Evolutionary conservation across 2,797 vertebrate species (phyloP), one percentile per base, ranked within the genome.

Genomic region (Sebastolobus altivelis): DNA sequence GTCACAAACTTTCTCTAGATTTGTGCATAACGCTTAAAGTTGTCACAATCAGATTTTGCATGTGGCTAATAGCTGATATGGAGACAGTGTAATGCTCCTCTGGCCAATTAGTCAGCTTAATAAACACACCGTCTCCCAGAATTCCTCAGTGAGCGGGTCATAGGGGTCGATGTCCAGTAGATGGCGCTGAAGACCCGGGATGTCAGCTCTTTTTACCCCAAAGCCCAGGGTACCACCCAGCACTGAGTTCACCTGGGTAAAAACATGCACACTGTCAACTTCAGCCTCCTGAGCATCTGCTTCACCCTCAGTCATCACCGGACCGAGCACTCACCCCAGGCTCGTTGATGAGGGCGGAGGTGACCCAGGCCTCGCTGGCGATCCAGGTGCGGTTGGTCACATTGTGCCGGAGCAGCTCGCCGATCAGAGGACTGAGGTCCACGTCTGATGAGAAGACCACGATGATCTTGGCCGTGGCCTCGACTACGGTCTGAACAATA

Each of bases 361-460:
- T 97, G 58, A 97, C 79, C 97, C 97, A 97, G 43, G 96, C 96
- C 88, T 97, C 97, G 0, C 95, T 97, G n/a, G 95, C 96, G 12
- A 97, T 95, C 96, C 97, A 97, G 0, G 96, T 97, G 75, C 95
- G 96, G 65, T 96, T 95, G 40, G 95, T 96, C 73, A 97, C 90
- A 14, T 97, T 97, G 73, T 94, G 92, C 5, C 52, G 87, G 29
- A 96, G 68, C 58, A 97, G 88, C 81, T 96, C 96, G 12, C 73
- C 35, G 46, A 96, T 89, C 11, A 98, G 95, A 11, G 96, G 96
- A 61, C 92, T 95, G 16, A 98, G 91, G 83, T 98, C 97, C 60
- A 97, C 96, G 2, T 97, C 97, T n/a, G 96, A 97, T 4, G 97
- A 96, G 80, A 96, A 97, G 70, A 98, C 95, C 67, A 97, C 95